Percentiles rank a stretch among this genome's conserved stretches.
Evolutionary conservation across 2,888 invertebrate species (phyloP).

Genomic region (Cyaniris semiargus): DNA sequence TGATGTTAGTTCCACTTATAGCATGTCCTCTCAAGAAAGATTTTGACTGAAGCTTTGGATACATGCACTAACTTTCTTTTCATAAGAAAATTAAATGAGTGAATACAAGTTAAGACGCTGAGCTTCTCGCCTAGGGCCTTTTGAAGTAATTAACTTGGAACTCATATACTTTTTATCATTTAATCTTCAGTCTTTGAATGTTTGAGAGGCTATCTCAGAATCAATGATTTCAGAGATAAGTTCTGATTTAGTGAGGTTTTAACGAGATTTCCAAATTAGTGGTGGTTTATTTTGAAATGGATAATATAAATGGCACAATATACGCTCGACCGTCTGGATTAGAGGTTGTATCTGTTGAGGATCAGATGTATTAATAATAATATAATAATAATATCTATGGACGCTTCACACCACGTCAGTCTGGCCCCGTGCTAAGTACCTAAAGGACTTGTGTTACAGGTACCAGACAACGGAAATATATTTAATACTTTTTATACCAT

Average conservation of each 20-base stretch:
- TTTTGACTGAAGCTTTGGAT: background rate
- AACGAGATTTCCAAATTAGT: background rate
- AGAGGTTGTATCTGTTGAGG: background rate
- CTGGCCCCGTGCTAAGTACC: too few species aligned
- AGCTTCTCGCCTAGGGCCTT: background rate
- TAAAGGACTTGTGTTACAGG: too few species aligned
- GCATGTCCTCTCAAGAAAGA: background rate
- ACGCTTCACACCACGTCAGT: too few species aligned
- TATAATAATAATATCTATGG: too few species aligned
- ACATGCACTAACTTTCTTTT: background rate
- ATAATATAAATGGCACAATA: background rate
- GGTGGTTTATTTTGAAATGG: background rate
- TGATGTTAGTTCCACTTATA: background rate
- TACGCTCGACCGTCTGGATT: background rate
- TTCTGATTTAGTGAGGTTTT: background rate
- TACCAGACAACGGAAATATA: too few species aligned
- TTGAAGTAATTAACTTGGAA: slow-evolving; percentile 4
- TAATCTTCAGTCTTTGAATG: slow-evolving; percentile 19
- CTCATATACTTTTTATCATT: slow-evolving; percentile 29
- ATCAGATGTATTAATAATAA: background rate
- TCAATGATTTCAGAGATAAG: background rate
- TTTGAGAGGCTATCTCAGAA: background rate
- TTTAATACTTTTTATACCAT: too few species aligned
- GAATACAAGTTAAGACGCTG: slow-evolving; percentile 20
- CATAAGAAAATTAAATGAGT: background rate